Percentiles rank a stretch among this genome's conserved stretches.
Conservation (phyloP, 2,797 vertebrate genomes). For the Chelidonichthys spinosus region DNA sequence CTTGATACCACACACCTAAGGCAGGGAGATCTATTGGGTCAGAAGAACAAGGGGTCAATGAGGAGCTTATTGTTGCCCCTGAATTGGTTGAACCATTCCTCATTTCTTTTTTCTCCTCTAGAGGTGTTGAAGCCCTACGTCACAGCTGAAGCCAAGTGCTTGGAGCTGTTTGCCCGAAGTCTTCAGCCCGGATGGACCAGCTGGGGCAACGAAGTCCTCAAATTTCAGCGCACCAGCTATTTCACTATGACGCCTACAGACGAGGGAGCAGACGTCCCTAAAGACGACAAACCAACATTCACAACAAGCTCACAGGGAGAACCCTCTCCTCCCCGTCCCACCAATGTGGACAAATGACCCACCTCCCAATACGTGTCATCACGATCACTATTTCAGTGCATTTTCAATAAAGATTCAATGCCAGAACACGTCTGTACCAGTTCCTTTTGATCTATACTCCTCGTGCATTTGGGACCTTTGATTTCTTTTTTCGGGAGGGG, state of each 20-base stretch:
- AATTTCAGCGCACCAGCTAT: conserved; percentile 93
- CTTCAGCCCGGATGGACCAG: conserved; percentile 96
- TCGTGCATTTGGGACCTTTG: conserved; percentile 53
- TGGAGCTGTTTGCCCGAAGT: conserved; percentile 95
- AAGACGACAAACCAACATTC: conserved; percentile 8
- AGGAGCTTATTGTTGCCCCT: neutral
- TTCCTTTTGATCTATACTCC: conserved; percentile 64
- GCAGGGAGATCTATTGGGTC: neutral
- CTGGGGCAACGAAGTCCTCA: conserved; percentile 98
- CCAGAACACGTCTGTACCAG: conserved; percentile 22
- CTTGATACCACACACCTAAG: neutral
- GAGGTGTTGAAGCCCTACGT: conserved; percentile 90
- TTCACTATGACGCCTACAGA: conserved; percentile 73
- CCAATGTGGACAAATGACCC: conserved; percentile 8
- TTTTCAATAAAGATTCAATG: conserved; percentile 46
- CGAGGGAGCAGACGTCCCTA: conserved; percentile 3
- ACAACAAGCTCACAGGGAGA: neutral
- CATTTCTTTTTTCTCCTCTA: conserved; percentile 52
- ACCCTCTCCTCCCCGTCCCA: neutral
- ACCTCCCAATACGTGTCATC: neutral
- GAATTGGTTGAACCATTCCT: neutral
- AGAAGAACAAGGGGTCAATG: neutral
- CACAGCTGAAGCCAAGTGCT: conserved; percentile 80
- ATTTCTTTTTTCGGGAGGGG: conserved; percentile 43
- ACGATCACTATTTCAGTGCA: conserved; percentile 32